A percentile compares a stretch with the other conserved stretches of the same genome.
phyloP scores from a whole-genome alignment of 2,113 vertebrate genomes.

The Carassius gibelio region DNA sequence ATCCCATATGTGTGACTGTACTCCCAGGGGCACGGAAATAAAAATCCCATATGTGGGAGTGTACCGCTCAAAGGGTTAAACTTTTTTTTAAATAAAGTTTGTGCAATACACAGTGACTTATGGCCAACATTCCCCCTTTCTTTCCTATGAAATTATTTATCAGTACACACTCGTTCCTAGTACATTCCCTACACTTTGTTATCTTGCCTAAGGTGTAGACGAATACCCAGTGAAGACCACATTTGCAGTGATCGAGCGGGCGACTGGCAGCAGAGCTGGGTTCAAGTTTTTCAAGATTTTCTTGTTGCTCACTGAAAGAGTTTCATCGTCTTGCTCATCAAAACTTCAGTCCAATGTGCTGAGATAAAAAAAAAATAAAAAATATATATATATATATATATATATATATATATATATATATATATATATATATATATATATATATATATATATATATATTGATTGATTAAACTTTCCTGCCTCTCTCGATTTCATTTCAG shows the following conservation, averaged over 20 bases:
- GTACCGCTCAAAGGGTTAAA: too few species aligned
- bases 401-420: not conserved
- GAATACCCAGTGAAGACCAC: not conserved
- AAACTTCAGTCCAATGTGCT: not conserved
- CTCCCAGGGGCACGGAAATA: too few species aligned
- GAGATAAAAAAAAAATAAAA: not conserved
- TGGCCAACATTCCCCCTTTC: not conserved
- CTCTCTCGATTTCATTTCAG: not conserved
- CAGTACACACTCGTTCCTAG: not conserved
- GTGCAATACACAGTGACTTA: not conserved
- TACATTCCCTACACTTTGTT: not conserved
- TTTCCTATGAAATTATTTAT: not conserved
- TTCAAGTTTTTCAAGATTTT: not conserved
- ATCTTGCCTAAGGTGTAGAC: not conserved
- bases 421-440: too few species aligned
- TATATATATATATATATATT: not conserved
- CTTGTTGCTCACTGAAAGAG: not conserved
- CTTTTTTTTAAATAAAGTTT: too few species aligned
- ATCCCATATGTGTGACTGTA: too few species aligned
- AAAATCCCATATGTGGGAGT: too few species aligned
- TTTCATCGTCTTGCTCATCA: conserved; percentile 28
- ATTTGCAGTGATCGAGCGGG: not conserved
- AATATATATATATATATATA: too few species aligned
- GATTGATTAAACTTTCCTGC: not conserved
- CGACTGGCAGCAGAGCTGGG: not conserved